Base-by-base conservation (phyloP, 1,140 invertebrate species). In the Papilio glaucus region DNA sequence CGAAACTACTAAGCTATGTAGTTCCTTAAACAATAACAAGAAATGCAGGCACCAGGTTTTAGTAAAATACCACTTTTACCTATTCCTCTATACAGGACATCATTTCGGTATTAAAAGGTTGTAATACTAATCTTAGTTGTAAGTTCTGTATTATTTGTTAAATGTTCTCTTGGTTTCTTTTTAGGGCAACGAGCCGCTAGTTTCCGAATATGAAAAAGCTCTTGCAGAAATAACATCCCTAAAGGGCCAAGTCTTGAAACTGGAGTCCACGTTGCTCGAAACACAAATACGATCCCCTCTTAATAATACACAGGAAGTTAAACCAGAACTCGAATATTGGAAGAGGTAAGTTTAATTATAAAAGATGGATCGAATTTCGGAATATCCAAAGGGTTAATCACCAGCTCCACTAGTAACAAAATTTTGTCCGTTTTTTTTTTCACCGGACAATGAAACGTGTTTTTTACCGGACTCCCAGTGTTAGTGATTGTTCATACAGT, bases 261-360 rank as follows among this genome's bases (percentile, higher is more conserved):
- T 93, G 53, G 93, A 93, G 71, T 92, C 93, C 0, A 86, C 92
- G 0, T 70, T 93, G 6, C 78, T 93, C 5, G 91, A 93, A 33
- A 78, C 86, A 15, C 90, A 93, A 74, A 88, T 93, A 6, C 79
- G 81, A 45, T 80, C 75, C 3, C 88, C 87, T 0, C 65, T 85
- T 21, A 86, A 79, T 26, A 38, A 76, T 8, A 71, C 65, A 7
- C 68, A 53, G 0, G 82, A 91, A 24, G n/a, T 72, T 1, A 76
- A 85, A 68, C 86, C 89, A 4, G 90, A 92, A 78, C 72, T 92
- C 10, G 86, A 90, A 8, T 90, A 92, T 72, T 92, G 89, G 89
- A 92, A 87, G 61, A 90, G 83, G 90, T 92, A 76, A 45, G 42
- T 4, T n/a, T 6, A 15, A 15, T n/a, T 1, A 45, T 15, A 15